Evolutionary conservation across 2,888 invertebrate genomes (phyloP), one percentile per base, ranked within the genome.

Genomic region (Patella ulyssiponensis): DNA sequence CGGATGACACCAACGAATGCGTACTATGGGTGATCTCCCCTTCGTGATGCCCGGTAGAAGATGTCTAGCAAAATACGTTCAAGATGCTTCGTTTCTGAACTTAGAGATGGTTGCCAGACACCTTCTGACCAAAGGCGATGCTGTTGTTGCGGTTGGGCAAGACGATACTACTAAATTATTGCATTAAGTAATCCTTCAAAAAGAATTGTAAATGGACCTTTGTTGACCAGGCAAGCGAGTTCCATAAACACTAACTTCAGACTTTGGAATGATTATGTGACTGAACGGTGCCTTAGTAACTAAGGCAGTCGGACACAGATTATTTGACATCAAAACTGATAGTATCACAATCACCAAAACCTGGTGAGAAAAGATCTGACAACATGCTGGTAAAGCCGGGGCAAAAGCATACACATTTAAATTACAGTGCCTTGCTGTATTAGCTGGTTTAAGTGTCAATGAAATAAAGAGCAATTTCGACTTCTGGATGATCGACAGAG

Each of bases 271-370:
- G n/a, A n/a, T n/a, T n/a, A n/a, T n/a, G n/a, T n/a, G n/a, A n/a
- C n/a, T n/a, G n/a, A n/a, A n/a, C n/a, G n/a, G n/a, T n/a, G n/a
- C n/a, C n/a, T n/a, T n/a, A n/a, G n/a, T n/a, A n/a, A n/a, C n/a
- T n/a, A 64, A 64, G 64, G 64, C 64, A 64, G 20, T 3, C 20
- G 64, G 64, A 64, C 64, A 64, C 64, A 64, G 64, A 64, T 64
- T 33, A 33, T 33, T 33, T 33, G 33, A 33, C 33, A 33, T 33
- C 4, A 33, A 33, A 64, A 64, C 64, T 64, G 23, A 64, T 23
- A 20, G 20, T 64, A 64, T 64, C 17, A 64, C 64, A 12, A 64
- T 64, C 64, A 64, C 64, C n/a, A 3, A 64, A 64, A 20, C 64
- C 64, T 64, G 64, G 64, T 5, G 64, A 64, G 64, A 64, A 64